Conservation (phyloP, 2,888 invertebrate species). For the Andrena bicolor region DNA sequence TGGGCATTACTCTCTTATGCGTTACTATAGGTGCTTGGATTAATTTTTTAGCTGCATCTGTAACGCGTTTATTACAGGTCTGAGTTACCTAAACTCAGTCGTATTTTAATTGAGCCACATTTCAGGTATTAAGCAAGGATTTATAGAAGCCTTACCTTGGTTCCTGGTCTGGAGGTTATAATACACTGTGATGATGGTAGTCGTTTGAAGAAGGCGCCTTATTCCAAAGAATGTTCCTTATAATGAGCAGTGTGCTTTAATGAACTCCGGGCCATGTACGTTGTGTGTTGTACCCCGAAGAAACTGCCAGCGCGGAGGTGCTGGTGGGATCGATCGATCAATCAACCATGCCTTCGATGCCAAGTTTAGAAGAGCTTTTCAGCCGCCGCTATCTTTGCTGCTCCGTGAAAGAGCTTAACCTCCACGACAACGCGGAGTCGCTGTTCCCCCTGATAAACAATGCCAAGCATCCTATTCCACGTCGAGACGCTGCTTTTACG, state of each 20-base stretch:
- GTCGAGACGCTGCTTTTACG: conserved; percentile 64
- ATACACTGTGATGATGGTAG: too few relatives aligned
- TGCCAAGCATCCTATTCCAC: conserved; percentile 69
- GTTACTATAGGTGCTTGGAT: background rate
- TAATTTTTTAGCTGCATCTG: too few relatives aligned
- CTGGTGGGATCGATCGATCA: conserved; percentile 30
- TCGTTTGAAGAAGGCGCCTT: too few relatives aligned
- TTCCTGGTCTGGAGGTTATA: too few relatives aligned
- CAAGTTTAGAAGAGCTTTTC: conserved; percentile 56
- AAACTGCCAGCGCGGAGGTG: conserved; percentile 7
- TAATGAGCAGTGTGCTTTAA: conserved; percentile 1
- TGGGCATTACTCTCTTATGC: background rate
- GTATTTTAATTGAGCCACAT: too few relatives aligned
- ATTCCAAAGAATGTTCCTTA: background rate
- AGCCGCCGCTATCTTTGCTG: conserved; percentile 48
- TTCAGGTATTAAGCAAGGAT: too few relatives aligned
- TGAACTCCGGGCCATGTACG: conserved; percentile 6
- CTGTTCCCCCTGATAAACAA: conserved; percentile 69
- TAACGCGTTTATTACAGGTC: too few relatives aligned
- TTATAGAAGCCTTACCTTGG: too few relatives aligned
- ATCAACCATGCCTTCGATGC: conserved; percentile 29
- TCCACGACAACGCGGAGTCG: conserved; percentile 48
- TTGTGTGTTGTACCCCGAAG: background rate
- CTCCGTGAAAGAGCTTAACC: conserved; percentile 52
- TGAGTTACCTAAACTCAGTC: too few relatives aligned